A percentile compares a stretch with the other conserved stretches of the same genome.
phyloP scores from a whole-genome alignment of 2,888 invertebrate genomes.

The Drosophila austrosaltans region DNA sequence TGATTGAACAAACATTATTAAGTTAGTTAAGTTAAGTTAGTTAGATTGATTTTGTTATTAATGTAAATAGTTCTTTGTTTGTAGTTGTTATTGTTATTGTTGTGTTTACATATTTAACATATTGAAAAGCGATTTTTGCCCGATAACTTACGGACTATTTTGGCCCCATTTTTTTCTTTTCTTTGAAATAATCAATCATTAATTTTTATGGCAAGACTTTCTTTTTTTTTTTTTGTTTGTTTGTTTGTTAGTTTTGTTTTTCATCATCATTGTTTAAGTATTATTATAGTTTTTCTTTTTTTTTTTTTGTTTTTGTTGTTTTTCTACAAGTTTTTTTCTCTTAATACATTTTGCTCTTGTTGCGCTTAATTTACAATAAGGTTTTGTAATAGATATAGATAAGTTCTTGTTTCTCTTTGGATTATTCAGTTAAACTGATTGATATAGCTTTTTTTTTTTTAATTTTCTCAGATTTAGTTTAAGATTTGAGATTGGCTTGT shows the following conservation, averaged over 20 bases:
- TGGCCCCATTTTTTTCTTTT: conserved; percentile 80
- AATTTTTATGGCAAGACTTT: conserved; percentile 13
- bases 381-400: conserved; percentile 73
- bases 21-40: conserved; percentile 34
- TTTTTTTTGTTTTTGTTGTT: conserved; percentile 72
- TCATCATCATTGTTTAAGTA: conserved; percentile 28
- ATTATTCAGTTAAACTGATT: conserved; percentile 32
- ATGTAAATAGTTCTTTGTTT: conserved; percentile 3
- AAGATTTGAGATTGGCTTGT: not conserved
- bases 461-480: conserved; percentile 26
- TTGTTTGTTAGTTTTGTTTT: conserved; percentile 10
- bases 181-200: conserved; percentile 14
- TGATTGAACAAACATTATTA: conserved; percentile 61
- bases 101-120: conserved; percentile 74
- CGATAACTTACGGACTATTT: conserved; percentile 84
- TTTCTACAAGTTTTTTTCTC: conserved; percentile 68
- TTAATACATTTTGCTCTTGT: conserved; percentile 37
- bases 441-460: conserved; percentile 17
- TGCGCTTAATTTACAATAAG: conserved; percentile 79
- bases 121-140: conserved; percentile 83
- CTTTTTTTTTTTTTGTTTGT: conserved; percentile 16
- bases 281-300: conserved; percentile 38
- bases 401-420: conserved; percentile 43
- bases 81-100: conserved; percentile 42
- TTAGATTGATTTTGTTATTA: conserved; percentile 16